These are phyloP conservation scores for Brachyrhaphis roseni DNA, from an alignment of 2,797 vertebrate genomes.

Conservation along the genomic window DNA sequence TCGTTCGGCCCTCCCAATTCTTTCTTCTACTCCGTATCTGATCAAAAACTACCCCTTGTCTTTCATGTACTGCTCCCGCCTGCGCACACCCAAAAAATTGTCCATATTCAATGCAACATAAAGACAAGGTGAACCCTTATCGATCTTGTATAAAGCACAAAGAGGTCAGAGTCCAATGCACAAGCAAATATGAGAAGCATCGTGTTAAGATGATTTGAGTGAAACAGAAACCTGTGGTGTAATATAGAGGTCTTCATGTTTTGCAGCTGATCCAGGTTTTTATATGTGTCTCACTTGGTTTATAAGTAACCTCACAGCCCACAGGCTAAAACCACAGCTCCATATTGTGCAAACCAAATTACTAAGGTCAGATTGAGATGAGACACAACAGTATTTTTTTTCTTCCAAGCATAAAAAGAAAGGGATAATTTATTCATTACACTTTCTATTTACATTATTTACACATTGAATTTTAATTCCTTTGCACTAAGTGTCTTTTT, in stretches of 20 bases:
- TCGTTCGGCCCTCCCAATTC: constrained; percentile 21
- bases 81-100: constrained; percentile 20
- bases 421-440: neutral
- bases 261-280: constrained; percentile 20
- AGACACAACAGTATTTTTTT: neutral
- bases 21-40: constrained; percentile 23
- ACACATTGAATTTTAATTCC: neutral
- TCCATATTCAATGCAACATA: constrained; percentile 39
- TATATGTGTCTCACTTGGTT: constrained; percentile 14
- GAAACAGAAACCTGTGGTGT: constrained; percentile 23
- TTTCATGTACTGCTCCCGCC: constrained; percentile 15
- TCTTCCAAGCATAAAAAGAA: neutral
- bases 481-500: neutral
- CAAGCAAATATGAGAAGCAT: constrained; percentile 24
- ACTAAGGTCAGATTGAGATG: neutral
- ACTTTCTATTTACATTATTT: neutral
- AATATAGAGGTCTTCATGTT: neutral
- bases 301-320: constrained; percentile 9
- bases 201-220: constrained; percentile 37
- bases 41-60: constrained; percentile 23
- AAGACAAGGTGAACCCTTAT: constrained; percentile 51
- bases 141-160: constrained; percentile 38
- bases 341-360: neutral
- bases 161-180: constrained; percentile 41
- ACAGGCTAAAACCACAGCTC: neutral